Evolutionary conservation across 2,888 invertebrate species (phyloP), one percentile per base, ranked within the genome.

Genomic region (Busseola fusca): DNA sequence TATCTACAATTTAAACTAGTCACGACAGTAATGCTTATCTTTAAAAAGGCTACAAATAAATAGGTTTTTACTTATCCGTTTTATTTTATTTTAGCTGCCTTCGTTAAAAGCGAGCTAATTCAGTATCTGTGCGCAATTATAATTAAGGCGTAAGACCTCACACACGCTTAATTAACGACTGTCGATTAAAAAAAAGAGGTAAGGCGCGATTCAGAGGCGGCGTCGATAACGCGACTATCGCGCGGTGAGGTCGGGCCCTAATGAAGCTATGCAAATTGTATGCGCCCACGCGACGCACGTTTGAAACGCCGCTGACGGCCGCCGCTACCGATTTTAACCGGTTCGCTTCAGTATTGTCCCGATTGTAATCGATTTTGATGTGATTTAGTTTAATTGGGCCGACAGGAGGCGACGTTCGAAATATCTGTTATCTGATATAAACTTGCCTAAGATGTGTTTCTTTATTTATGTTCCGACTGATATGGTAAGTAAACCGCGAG

Each of bases 141-240:
- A 92, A 89, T 89, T 88, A 91, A 92, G 89, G 93, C 92, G 93
- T 90, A 79, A 90, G 93, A 93, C 93, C 93, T 92, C 93, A 93
- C 93, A 91, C 93, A 87, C 80, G 86, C 85, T 92, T 91, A 92
- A 92, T 92, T 92, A 92, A 92, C 87, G 88, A 87, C 83, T 84
- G 87, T 80, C 83, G 83, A 87, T 83, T 80, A 78, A 87, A 85
- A 84, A 87, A 85, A 86, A 81, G 82, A 76, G 79, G 67, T 76
- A 80, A 80, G 81, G 82, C 84, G 81, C 82, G 83, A 87, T 86
- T 85, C 86, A 85, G 84, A 84, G 83, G 81, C 80, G 78, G 76
- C 72, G 78, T 79, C 81, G 86, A 86, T 82, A 84, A 80, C 84
- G 80, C 81, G 76, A 84, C 83, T 90, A 91, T 87, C 87, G 85